These are phyloP conservation scores for Eupithecia centaureata DNA, from an alignment of 2,888 invertebrate species.

Conservation along the genomic window DNA sequence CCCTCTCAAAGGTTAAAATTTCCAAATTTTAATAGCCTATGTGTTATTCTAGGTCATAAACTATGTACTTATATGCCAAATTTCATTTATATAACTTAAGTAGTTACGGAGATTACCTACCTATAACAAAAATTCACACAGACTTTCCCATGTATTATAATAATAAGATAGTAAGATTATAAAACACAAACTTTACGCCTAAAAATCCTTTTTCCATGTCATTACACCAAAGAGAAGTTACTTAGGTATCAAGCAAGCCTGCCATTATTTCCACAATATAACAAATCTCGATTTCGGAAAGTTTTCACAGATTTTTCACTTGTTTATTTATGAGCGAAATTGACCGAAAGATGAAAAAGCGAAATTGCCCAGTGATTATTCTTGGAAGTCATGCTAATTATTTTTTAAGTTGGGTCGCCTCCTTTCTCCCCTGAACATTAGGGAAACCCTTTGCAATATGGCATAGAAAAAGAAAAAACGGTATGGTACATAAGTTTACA, in stretches of 20 bases:
- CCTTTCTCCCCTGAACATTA: not conserved
- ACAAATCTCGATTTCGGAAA: conserved; percentile 7
- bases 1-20: too few relatives aligned
- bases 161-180: too few relatives aligned
- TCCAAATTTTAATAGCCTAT: too few relatives aligned
- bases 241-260: not conserved
- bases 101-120: too few relatives aligned
- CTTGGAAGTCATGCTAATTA: conserved; percentile 28
- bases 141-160: too few relatives aligned
- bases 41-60: too few relatives aligned
- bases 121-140: too few relatives aligned
- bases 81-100: too few relatives aligned
- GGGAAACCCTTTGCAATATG: not conserved
- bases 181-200: not conserved
- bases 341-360: conserved; percentile 17
- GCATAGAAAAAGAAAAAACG: too few relatives aligned
- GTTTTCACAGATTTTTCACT: conserved; percentile 16
- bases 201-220: not conserved
- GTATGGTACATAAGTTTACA: too few relatives aligned
- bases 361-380: conserved; percentile 22
- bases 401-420: conserved; percentile 2
- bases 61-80: too few relatives aligned
- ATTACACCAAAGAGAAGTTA: not conserved
- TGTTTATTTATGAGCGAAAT: conserved; percentile 32
- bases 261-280: not conserved